Base-by-base conservation (phyloP, 2,888 invertebrate genomes). In the Cylloceria caligata region DNA sequence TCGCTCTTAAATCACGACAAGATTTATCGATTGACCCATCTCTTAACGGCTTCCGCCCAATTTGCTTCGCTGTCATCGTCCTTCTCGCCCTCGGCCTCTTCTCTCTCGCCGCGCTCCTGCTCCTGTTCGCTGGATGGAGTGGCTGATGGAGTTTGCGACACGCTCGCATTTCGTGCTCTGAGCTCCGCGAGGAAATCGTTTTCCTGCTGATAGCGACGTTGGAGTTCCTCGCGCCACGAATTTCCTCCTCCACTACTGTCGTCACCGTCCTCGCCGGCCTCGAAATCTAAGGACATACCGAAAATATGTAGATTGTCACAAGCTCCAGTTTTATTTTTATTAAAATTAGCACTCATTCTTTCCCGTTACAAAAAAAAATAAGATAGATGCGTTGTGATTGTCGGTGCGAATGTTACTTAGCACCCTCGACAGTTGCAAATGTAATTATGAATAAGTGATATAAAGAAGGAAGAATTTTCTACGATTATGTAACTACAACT, bases 251-350 rank as follows among this genome's bases (percentile, higher is more conserved):
- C 94, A 19, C 94, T 93, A 85, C 94, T 94, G 68, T 95, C 95
- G 85, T 95, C 95, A 80, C 94, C 94, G 87, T 96, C 95, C 49
- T 96, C 94, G 65, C 94, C 96, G 83, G 95, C 96, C 90, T 96
- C 96, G 91, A 96, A 96, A 93, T 96, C 96, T 96, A 92, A 3
- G 87, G 83, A 87, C 85, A 88, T 65, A 62, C 45, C 16, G 49
- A 67, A 60, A 69, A 52, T 49, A 36, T 52, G 65, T 36, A 80
- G 34, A 72, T 49, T 60, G 34, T 78, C 65, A 57, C 52, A 60
- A 55, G 65, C 30, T 62, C 67, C 6, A 55, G 30, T n/a, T 57
- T n/a, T 0, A 55, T 30, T 27, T 55, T n/a, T n/a, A 30, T 1
- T 13, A 27, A 57, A 30, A 57, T 16, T 30, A 57, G 30, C n/a